phyloP scores from a whole-genome alignment of 2,113 vertebrate species.

The Carlito syrichta region DNA sequence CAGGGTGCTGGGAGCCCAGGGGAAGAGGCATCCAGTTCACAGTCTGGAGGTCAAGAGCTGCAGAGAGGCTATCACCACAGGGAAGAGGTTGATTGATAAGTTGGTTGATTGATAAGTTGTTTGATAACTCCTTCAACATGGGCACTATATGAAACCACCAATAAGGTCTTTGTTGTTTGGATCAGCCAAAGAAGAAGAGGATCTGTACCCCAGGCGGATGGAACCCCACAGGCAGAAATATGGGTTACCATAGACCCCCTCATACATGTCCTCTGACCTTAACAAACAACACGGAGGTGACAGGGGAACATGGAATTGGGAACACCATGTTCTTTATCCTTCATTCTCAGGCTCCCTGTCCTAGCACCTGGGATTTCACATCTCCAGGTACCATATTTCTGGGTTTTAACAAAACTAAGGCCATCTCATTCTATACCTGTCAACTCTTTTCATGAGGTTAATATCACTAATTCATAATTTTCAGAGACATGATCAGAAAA shows the following conservation, averaged over 20 bases:
- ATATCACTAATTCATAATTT: neutral
- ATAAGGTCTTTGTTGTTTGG: neutral
- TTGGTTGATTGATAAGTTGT: too few species aligned
- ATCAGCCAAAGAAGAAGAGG: neutral
- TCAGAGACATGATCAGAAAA: too few species aligned
- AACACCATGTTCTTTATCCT: neutral
- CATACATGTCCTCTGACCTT: neutral
- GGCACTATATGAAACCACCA: neutral
- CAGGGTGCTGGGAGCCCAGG: neutral
- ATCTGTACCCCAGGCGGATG: neutral
- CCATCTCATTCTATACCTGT: neutral
- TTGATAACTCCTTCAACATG: neutral
- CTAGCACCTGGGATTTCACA: neutral
- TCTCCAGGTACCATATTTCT: neutral
- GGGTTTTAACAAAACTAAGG: neutral
- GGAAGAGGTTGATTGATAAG: too few species aligned
- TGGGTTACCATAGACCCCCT: rapidly evolving
- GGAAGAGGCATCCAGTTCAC: neutral
- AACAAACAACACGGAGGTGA: neutral
- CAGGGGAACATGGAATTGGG: neutral
- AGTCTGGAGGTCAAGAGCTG: neutral
- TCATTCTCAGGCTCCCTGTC: neutral
- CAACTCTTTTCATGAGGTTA: neutral
- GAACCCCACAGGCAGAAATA: neutral
- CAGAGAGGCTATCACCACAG: rapidly evolving